Percentiles rank a stretch among this genome's conserved stretches.
These are phyloP conservation scores for Barypeithes pellucidus DNA, from an alignment of 2,888 invertebrate genomes.

Conservation along the genomic window DNA sequence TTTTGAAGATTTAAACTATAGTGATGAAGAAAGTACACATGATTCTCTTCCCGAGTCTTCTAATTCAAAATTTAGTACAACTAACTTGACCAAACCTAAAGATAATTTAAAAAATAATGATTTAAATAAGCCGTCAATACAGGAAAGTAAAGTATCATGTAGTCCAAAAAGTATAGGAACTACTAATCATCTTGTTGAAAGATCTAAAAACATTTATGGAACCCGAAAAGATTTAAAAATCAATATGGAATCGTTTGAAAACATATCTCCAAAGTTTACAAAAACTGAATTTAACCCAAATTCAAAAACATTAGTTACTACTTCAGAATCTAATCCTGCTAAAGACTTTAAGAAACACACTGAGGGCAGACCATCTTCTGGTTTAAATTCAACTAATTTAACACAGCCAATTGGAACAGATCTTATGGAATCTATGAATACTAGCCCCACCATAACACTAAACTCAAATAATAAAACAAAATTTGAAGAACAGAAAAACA, in stretches of 20 bases:
- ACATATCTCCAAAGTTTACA: slow-evolving; percentile 16
- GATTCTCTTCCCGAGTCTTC: slow-evolving; percentile 15
- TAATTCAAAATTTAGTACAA: slow-evolving; percentile 6
- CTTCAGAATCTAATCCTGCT: slow-evolving; percentile 14
- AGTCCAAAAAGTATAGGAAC: background rate
- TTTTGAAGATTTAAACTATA: slow-evolving; percentile 50
- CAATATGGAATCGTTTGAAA: slow-evolving; percentile 5
- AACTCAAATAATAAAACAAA: background rate
- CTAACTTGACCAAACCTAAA: background rate
- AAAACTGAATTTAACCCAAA: slow-evolving; percentile 8
- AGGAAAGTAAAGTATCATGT: background rate
- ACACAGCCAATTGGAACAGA: background rate
- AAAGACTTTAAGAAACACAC: background rate
- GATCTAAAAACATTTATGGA: background rate
- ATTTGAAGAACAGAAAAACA: background rate
- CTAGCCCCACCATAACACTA: background rate
- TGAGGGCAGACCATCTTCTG: background rate
- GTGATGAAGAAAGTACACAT: slow-evolving; percentile 32
- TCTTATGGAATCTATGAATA: background rate
- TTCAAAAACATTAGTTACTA: slow-evolving; percentile 3
- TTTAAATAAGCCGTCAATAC: background rate
- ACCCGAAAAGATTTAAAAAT: background rate
- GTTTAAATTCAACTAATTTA: slow-evolving; percentile 10
- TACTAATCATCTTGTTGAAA: background rate
- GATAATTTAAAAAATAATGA: background rate